phyloP scores from a whole-genome alignment of 2,888 invertebrate species.

The Agonopterix alstromeriana region DNA sequence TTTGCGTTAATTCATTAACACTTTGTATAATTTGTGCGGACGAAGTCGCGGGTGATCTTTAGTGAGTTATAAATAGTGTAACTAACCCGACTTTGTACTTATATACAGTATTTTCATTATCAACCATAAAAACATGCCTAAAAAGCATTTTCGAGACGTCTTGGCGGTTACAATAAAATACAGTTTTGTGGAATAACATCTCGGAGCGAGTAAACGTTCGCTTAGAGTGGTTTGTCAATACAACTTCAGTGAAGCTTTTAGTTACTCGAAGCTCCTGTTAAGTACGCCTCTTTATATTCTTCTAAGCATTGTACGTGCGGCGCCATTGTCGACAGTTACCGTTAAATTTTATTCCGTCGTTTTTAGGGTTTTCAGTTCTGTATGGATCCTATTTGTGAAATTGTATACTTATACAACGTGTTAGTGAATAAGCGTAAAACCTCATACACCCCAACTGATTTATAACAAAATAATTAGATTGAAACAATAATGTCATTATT shows the following conservation, averaged over 20 bases:
- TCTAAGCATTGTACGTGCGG: too few species aligned
- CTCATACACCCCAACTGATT: too few species aligned
- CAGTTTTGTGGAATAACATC: conserved; percentile 21
- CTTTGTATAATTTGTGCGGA: too few species aligned
- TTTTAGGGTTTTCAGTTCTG: neutral
- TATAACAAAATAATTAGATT: too few species aligned
- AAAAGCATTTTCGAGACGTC: neutral
- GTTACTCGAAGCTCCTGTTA: conserved; percentile 27
- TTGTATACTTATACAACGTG: neutral
- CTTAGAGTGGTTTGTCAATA: conserved; percentile 57
- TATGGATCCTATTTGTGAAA: conserved; percentile 3
- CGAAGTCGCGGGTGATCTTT: too few species aligned
- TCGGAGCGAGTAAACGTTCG: conserved; percentile 35
- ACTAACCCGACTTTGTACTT: too few species aligned
- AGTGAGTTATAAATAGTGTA: too few species aligned
- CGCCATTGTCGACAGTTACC: too few species aligned
- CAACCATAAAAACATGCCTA: neutral
- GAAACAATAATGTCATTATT: too few species aligned
- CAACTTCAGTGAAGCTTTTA: conserved; percentile 38
- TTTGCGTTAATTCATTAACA: too few species aligned
- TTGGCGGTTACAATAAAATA: conserved; percentile 30
- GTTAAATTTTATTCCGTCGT: neutral
- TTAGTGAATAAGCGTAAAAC: too few species aligned
- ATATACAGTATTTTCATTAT: too few species aligned
- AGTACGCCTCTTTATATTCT: conserved; percentile 14